Percentiles rank a stretch among this genome's conserved stretches.
Evolutionary conservation across 2,888 invertebrate species (phyloP).

Genomic region (Chymomyza caudatula): DNA sequence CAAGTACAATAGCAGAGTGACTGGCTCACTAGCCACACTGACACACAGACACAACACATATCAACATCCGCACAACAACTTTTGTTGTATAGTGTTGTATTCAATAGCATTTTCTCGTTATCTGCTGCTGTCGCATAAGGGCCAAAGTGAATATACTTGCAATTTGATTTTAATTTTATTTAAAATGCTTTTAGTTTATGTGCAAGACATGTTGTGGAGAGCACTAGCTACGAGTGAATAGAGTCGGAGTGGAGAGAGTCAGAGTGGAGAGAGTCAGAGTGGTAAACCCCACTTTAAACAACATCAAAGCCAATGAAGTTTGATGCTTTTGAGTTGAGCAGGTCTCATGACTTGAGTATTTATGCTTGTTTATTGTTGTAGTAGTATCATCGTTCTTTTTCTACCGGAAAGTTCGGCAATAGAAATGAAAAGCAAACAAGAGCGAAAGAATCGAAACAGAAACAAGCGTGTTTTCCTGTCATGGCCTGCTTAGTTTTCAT

Average conservation of each 20-base stretch:
- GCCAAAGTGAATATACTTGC: constrained; percentile 26
- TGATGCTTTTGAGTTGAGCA: constrained; percentile 36
- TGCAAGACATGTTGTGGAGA: constrained; percentile 23
- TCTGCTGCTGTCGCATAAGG: constrained; percentile 22
- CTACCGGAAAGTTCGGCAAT: constrained; percentile 17
- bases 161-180: constrained; percentile 69
- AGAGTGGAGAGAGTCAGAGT: not conserved
- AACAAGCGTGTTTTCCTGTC: not conserved
- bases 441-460: not conserved
- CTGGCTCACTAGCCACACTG: no score
- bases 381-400: not conserved
- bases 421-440: constrained; percentile 3
- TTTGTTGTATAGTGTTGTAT: constrained; percentile 27
- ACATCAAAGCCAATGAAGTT: constrained; percentile 50
- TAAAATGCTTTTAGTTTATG: constrained; percentile 66
- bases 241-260: not conserved
- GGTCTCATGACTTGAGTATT: not conserved
- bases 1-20: constrained; percentile 8
- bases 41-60: constrained; percentile 2
- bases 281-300: constrained; percentile 18
- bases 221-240: not conserved
- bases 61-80: constrained; percentile 3
- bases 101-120: constrained; percentile 56
- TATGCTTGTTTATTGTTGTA: not conserved
- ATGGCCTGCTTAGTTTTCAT: not conserved